Percentiles rank a stretch among this genome's conserved stretches.
These are phyloP conservation scores for Suncus etruscus DNA, from an alignment of 2,113 vertebrate genomes.

Conservation along the genomic window DNA sequence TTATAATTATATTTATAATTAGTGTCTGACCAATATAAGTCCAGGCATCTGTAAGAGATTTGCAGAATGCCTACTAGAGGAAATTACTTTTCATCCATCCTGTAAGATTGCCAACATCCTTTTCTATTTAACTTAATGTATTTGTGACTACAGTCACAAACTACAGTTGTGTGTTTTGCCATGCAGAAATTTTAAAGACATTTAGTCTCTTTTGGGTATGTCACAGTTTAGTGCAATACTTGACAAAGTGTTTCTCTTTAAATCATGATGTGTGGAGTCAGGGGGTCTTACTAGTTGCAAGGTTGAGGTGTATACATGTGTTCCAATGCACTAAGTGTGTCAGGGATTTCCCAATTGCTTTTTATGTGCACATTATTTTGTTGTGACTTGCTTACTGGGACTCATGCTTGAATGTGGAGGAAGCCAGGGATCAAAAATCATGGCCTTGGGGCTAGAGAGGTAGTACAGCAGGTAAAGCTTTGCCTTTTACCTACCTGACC, in stretches of 20 bases:
- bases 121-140: neutral
- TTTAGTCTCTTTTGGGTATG: neutral
- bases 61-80: neutral
- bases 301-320: too few relatives aligned
- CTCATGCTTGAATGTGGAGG: too few relatives aligned
- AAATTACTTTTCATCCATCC: neutral
- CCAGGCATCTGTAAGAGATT: neutral
- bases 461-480: too few relatives aligned
- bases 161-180: constrained; percentile 35
- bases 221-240: neutral
- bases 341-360: too few relatives aligned
- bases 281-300: too few relatives aligned
- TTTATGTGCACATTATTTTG: too few relatives aligned
- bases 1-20: too few relatives aligned
- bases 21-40: neutral
- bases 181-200: neutral
- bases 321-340: too few relatives aligned
- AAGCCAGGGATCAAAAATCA: too few relatives aligned
- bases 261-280: neutral
- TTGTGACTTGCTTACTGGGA: too few relatives aligned
- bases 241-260: neutral
- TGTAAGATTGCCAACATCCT: neutral
- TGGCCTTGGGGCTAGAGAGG: too few relatives aligned
- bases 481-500: too few relatives aligned
- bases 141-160: neutral